Conservation (phyloP, 2,888 invertebrate genomes). For the Meteorus cinctellus region DNA sequence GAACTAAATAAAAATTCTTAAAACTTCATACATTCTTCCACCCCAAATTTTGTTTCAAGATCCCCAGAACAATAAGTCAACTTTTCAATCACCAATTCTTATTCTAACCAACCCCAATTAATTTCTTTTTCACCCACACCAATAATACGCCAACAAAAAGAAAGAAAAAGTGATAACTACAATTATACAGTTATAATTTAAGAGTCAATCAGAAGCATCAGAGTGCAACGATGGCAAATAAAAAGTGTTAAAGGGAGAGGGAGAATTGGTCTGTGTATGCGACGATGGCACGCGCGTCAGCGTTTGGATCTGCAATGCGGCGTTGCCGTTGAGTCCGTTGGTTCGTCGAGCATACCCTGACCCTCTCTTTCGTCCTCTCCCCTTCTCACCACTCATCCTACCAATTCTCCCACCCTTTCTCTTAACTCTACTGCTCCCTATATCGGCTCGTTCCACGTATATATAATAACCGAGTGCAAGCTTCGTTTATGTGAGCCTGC, state of each 20-base stretch:
- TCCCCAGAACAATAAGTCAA: too few relatives aligned
- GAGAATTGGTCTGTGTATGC: constrained; percentile 39
- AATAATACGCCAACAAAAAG: too few relatives aligned
- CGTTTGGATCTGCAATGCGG: constrained; percentile 72
- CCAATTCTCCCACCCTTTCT: constrained; percentile 15
- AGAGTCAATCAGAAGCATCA: neutral
- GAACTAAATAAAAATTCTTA: too few relatives aligned
- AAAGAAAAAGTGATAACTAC: too few relatives aligned
- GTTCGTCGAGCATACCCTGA: constrained; percentile 51
- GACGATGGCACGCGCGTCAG: constrained; percentile 59
- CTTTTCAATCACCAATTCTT: too few relatives aligned
- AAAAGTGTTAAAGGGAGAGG: neutral
- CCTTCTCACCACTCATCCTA: neutral
- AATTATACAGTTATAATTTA: too few relatives aligned
- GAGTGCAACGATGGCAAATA: constrained; percentile 10
- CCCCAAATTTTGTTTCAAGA: too few relatives aligned
- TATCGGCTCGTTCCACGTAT: constrained; percentile 9
- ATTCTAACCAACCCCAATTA: too few relatives aligned
- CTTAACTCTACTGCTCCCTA: constrained; percentile 15
- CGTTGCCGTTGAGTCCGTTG: constrained; percentile 67
- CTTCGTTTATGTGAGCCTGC: constrained; percentile 24
- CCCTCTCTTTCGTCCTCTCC: constrained; percentile 13
- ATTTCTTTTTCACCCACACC: too few relatives aligned
- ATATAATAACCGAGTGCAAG: constrained; percentile 2
- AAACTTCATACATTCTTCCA: too few relatives aligned